Base-by-base conservation (phyloP, 2,113 vertebrate species). In the Suricata suricatta region DNA sequence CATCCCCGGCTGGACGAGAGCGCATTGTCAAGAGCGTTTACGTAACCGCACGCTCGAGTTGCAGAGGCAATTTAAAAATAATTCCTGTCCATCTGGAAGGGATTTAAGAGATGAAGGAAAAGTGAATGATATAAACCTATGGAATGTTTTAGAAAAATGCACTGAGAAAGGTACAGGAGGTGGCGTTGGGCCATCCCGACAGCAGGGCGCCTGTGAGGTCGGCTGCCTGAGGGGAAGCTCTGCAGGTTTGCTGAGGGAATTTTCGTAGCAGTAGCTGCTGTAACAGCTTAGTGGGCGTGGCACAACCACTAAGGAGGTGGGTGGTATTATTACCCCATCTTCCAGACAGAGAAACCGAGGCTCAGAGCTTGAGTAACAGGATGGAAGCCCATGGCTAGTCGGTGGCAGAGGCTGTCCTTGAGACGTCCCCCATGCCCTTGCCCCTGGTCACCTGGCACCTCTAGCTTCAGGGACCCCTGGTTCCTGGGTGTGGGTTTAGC, bases 61-160 rank as follows among this genome's bases (percentile, higher is more conserved):
- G 68, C 74, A 86, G 54, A 86, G 94, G 81, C 89, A 71, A 66
- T 87, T 97, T 96, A 93, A 91, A 77, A 96, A 82, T 80, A 84
- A 97, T 92, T 95, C 80, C 31, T 84, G 79, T 94, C 96, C 97
- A 97, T 98, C 98, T 98, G 98, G 21, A 87, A 17, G 84, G 69
- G 69, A 97, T 98, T 98, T 87, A 23, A 47, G 91, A 95, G 81
- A 88, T 85, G 95, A 95, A 89, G 96, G 96, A 38, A 90, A 96
- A 50, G 69, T 71, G 0, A 94, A 29, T 89, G 95, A 76, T 96
- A 66, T n/a, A 90, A 93, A 41, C 74, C 60, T 92, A 10, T 15
- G 69, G 82, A 94, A 79, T 14, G 5, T 82, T 91, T 72, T 71
- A 93, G 92, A 60, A 79, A 85, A 63, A 31, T 11, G 35, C 41